Conservation (phyloP, 2,113 vertebrate species). For the Cettia cetti region DNA sequence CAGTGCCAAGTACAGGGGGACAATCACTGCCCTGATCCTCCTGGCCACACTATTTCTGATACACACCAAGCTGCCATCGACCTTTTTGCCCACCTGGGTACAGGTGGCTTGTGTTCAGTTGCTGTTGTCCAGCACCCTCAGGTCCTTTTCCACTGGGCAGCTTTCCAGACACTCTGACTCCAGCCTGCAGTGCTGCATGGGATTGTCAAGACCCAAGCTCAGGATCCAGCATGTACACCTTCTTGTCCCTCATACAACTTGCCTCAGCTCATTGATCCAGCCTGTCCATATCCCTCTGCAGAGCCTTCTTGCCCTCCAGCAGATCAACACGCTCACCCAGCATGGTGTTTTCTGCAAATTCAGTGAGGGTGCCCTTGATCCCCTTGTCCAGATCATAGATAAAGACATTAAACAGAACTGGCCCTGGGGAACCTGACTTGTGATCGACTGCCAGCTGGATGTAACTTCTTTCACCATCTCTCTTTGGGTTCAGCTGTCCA, state of each 20-base stretch:
- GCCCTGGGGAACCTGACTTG: neutral
- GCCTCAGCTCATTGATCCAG: neutral
- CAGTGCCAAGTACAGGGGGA: no score
- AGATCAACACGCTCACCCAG: neutral
- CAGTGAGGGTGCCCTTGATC: neutral
- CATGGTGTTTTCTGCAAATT: neutral
- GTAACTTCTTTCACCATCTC: neutral
- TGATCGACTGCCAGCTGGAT: accelerated
- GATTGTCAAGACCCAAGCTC: neutral
- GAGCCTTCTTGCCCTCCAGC: neutral
- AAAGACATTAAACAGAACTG: neutral
- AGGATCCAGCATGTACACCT: neutral
- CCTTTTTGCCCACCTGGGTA: neutral
- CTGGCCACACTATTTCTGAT: neutral
- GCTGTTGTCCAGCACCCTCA: neutral
- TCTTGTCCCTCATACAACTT: neutral
- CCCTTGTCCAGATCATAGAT: accelerated
- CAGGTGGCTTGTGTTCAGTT: neutral
- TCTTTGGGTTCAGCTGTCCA: neutral
- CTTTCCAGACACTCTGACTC: neutral
- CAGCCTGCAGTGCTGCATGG: neutral
- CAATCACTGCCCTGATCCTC: accelerated
- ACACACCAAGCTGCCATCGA: neutral
- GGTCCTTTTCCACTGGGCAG: neutral
- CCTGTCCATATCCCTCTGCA: neutral